These are phyloP conservation scores for Yponomeuta evonymella DNA, from an alignment of 2,888 invertebrate genomes.

Conservation along the genomic window DNA sequence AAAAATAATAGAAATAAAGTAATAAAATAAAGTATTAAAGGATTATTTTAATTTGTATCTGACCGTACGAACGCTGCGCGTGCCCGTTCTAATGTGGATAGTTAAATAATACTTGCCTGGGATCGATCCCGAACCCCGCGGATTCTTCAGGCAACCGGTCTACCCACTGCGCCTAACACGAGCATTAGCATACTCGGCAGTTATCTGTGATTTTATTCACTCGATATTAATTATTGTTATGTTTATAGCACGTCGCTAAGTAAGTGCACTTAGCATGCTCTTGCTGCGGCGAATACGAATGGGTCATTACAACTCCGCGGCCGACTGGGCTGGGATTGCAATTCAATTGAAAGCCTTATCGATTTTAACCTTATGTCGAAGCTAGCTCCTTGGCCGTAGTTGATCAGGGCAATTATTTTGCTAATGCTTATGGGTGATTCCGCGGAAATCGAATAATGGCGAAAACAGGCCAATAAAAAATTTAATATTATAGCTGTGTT, in stretches of 20 bases:
- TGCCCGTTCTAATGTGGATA: too few species aligned
- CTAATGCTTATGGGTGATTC: neutral
- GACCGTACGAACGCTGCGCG: too few species aligned
- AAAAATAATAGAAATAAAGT: too few species aligned
- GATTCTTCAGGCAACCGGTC: too few species aligned
- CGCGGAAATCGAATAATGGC: too few species aligned
- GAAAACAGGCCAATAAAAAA: too few species aligned
- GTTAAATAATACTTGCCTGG: too few species aligned
- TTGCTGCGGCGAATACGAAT: neutral
- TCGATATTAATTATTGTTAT: neutral
- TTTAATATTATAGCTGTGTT: too few species aligned
- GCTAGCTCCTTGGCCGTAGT: neutral
- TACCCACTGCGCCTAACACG: neutral
- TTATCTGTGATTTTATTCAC: slow-evolving; percentile 1
- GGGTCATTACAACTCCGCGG: neutral
- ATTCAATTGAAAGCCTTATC: neutral
- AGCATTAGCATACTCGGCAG: neutral
- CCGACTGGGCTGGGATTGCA: neutral
- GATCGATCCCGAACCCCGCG: too few species aligned
- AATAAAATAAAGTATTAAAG: too few species aligned
- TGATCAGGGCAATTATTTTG: neutral
- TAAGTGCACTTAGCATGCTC: neutral
- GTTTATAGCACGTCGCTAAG: neutral
- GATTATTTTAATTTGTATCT: too few species aligned
- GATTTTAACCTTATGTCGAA: neutral